These are phyloP conservation scores for Drosophila stalkeri DNA, from an alignment of 2,888 invertebrate species.

Conservation along the genomic window DNA sequence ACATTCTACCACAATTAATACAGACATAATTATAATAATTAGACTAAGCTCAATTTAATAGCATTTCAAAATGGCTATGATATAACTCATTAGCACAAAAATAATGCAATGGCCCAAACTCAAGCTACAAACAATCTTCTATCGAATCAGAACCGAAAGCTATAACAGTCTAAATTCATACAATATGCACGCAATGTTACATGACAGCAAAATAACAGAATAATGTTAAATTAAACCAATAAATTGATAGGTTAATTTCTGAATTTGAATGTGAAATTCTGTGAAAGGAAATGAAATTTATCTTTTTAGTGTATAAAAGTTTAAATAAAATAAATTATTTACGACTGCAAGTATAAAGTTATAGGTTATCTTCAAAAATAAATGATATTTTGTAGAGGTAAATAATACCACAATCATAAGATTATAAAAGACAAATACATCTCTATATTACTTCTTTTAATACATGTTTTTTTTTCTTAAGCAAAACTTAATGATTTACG, in stretches of 20 bases:
- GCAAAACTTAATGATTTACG: background rate
- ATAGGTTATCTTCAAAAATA: background rate
- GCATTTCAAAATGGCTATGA: background rate
- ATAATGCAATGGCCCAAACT: background rate
- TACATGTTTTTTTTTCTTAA: background rate
- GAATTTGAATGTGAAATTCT: background rate
- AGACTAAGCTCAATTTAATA: background rate
- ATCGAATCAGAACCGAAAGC: background rate
- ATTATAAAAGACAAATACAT: background rate
- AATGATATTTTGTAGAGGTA: too few relatives aligned
- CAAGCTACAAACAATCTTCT: background rate
- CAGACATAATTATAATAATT: background rate
- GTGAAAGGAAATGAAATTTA: background rate
- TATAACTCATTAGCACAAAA: background rate
- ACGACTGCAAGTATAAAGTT: background rate
- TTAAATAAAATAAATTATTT: background rate
- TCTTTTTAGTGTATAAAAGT: background rate
- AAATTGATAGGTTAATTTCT: background rate
- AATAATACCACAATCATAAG: background rate
- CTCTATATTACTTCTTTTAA: background rate
- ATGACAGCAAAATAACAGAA: background rate
- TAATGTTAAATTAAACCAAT: constrained; percentile 2
- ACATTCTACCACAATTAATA: background rate
- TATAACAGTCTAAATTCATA: background rate
- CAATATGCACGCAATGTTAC: constrained; percentile 9